Conservation (phyloP, 2,888 invertebrate genomes). For the Lissocephala sabroskyi region DNA sequence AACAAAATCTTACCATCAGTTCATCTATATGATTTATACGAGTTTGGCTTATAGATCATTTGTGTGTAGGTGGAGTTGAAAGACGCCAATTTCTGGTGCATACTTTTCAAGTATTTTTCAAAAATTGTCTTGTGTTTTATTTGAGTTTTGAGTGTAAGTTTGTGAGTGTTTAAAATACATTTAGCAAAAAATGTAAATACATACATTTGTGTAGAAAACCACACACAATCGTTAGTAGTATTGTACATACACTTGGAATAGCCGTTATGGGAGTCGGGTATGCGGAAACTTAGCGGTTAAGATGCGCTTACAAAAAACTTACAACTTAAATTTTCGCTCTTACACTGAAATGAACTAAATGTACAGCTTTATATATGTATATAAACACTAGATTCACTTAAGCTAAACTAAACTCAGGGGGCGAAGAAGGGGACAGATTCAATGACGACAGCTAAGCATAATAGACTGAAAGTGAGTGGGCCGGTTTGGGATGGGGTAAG, state of each 20-base stretch:
- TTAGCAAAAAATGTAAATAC: constrained; percentile 3
- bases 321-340: constrained; percentile 48
- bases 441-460: no score
- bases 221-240: neutral
- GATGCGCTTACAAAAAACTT: constrained; percentile 43
- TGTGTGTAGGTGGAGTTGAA: constrained; percentile 27
- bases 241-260: neutral
- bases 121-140: constrained; percentile 22
- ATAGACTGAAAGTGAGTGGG: no score
- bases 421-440: constrained; percentile 3
- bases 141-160: constrained; percentile 32
- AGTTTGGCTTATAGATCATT: no score
- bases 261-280: no score
- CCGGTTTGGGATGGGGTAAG: no score
- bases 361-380: constrained; percentile 47
- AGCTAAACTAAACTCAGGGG: constrained; percentile 51
- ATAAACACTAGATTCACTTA: constrained; percentile 64
- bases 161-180: constrained; percentile 6
- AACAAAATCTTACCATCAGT: no score
- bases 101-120: constrained; percentile 56
- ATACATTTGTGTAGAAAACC: neutral
- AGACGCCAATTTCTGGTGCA: constrained; percentile 42
- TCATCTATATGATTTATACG: no score
- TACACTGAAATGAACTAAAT: constrained; percentile 50
- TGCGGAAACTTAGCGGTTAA: neutral